A percentile compares a stretch with the other conserved stretches of the same genome.
Conservation (phyloP, 2,113 vertebrate genomes). For the Mesocricetus auratus region DNA sequence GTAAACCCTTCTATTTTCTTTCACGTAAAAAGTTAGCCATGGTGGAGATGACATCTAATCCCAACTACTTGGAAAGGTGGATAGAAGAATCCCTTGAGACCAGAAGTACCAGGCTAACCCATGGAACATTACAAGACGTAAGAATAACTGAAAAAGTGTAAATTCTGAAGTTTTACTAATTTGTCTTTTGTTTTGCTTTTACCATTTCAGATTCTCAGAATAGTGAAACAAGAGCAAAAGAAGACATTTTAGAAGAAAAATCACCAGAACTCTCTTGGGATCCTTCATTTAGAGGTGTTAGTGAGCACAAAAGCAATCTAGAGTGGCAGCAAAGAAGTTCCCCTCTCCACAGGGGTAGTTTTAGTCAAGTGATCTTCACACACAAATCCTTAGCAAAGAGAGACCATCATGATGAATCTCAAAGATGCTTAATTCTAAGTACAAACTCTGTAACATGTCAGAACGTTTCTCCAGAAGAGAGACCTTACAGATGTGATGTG, state of each 20-base stretch:
- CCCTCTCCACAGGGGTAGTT: conserved; percentile 7
- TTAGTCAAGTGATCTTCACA: conserved; percentile 74
- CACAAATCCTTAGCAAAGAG: conserved; percentile 67
- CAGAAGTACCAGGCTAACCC: neutral
- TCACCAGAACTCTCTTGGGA: conserved; percentile 33
- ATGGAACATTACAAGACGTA: neutral
- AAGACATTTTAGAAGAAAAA: conserved; percentile 57
- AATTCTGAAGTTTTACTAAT: neutral
- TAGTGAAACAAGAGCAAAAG: conserved; percentile 8
- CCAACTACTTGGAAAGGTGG: neutral
- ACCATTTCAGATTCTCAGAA: conserved; percentile 74
- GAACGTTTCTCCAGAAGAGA: conserved; percentile 83
- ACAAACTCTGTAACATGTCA: conserved; percentile 85
- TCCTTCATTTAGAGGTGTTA: conserved; percentile 59
- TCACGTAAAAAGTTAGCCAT: neutral
- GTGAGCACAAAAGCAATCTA: conserved; percentile 42
- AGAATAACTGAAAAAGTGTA: conserved; percentile 46
- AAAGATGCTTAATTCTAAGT: conserved; percentile 71
- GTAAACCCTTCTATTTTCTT: neutral
- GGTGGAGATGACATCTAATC: neutral
- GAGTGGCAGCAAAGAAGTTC: conserved; percentile 67
- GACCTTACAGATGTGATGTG: conserved; percentile 81
- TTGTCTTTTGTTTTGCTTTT: conserved; percentile 48
- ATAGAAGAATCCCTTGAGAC: neutral
- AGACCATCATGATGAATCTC: conserved; percentile 37